These are phyloP conservation scores for Meta bourneti DNA, from an alignment of 2,888 invertebrate genomes.

Conservation along the genomic window DNA sequence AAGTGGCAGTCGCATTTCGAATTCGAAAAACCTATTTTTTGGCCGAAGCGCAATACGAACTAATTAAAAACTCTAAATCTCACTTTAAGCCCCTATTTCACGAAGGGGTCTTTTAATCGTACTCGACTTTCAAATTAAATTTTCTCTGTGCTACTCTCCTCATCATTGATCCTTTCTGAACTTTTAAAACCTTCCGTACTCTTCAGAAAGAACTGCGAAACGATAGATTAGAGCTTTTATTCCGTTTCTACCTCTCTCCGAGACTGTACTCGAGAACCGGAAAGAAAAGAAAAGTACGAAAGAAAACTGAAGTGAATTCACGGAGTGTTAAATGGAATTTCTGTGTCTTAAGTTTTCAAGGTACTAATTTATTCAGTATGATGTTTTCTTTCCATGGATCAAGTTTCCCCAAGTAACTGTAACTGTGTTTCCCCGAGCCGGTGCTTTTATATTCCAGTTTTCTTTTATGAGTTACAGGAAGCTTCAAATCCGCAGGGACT, in stretches of 20 bases:
- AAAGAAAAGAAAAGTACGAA: neutral
- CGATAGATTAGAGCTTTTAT: slow-evolving; percentile 46
- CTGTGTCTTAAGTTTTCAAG: slow-evolving; percentile 45
- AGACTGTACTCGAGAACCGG: neutral
- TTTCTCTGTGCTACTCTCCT: neutral
- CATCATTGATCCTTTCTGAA: slow-evolving; percentile 12
- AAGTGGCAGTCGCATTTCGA: neutral
- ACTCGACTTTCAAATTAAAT: slow-evolving; percentile 59
- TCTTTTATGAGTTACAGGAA: neutral
- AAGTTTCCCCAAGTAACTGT: neutral
- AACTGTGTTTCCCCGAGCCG: neutral
- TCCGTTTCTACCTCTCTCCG: slow-evolving; percentile 16
- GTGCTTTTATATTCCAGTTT: neutral
- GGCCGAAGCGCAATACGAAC: slow-evolving; percentile 34
- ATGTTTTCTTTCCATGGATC: slow-evolving; percentile 23
- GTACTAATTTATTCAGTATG: slow-evolving; percentile 57
- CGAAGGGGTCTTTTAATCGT: slow-evolving; percentile 39
- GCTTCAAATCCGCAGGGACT: neutral
- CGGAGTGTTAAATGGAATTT: slow-evolving; percentile 61
- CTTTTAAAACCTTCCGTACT: slow-evolving; percentile 26
- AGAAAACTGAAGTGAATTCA: slow-evolving; percentile 18
- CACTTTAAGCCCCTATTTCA: slow-evolving; percentile 33
- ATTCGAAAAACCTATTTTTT: slow-evolving; percentile 29
- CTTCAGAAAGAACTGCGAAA: neutral
- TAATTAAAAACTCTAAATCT: slow-evolving; percentile 61